These are phyloP conservation scores for Steinernema feltiae DNA, from an alignment of 1,140 invertebrate genomes.

Conservation along the genomic window DNA sequence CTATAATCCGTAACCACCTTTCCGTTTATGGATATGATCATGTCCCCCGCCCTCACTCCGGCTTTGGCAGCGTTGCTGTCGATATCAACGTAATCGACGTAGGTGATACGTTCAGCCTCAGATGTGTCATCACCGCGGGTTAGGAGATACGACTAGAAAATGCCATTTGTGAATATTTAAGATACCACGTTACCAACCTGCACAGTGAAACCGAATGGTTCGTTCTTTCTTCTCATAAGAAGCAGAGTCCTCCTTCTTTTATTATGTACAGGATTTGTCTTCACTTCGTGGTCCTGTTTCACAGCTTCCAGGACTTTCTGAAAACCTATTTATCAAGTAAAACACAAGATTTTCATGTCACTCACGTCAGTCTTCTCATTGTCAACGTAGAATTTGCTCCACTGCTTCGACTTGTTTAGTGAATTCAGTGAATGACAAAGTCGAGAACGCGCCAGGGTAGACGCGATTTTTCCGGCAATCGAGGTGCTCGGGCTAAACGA, in stretches of 20 bases:
- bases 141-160: background rate
- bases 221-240: background rate
- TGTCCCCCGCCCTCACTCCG: background rate
- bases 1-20: background rate
- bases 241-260: background rate
- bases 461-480: background rate
- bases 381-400: background rate
- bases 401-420: constrained; percentile 3
- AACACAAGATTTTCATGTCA: background rate
- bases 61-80: constrained; percentile 5
- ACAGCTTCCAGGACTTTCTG: background rate
- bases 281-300: background rate
- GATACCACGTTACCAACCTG: background rate
- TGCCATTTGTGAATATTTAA: background rate
- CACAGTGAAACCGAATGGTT: background rate
- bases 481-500: background rate
- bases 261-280: background rate
- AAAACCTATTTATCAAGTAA: no score
- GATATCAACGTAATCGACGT: background rate
- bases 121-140: background rate
- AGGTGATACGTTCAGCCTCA: background rate
- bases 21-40: background rate
- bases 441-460: background rate
- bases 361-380: background rate
- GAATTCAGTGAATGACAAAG: constrained; percentile 1